Base-by-base conservation (phyloP, 2,797 vertebrate species). In the Ispidina lecontei region DNA sequence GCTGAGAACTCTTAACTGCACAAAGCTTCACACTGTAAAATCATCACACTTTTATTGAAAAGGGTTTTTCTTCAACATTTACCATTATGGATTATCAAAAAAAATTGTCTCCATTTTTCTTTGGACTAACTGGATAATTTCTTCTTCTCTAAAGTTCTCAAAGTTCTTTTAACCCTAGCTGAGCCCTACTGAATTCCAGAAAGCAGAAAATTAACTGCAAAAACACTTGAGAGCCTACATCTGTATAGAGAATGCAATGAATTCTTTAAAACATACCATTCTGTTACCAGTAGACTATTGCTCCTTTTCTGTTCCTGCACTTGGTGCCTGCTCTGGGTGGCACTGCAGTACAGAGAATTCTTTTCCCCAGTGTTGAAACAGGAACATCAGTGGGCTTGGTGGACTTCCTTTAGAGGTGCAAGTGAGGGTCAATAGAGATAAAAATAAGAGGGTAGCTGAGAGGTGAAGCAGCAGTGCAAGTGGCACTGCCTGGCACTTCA, bases 321-420 rank as follows among this genome's bases (percentile, higher is more conserved):
- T 64, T 91, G 69, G 14, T 91, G 68, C 62, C 84, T 94, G 73
- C 95, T 95, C 79, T 91, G 94, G 87, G 90, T 93, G 94, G 94
- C 93, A 94, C 76, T 94, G 76, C 70, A 92, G 85, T 55, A 85
- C 87, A 81, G 83, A 83, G 54, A 88, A 95, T 91, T 89, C 21
- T 87, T 56, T 84, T 70, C 54, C 4, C 1, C 1, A 0, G 15
- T 84, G 47, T 58, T 85, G 33, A 69, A 47, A 46, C 23, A 71
- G 31, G 55, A 72, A 14, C 19, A 8, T 74, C 14, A 43, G 51
- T 37, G 51, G 46, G n/a, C 64, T 72, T 31, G 9, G 15, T 39
- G 20, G 63, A 14, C 51, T 92, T 85, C 33, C 18, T 74, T 92
- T 39, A 33, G 58, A 70, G 39, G 6, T 51, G 7, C 23, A n/a